A percentile compares a stretch with the other conserved stretches of the same genome.
Conservation (phyloP, 2,797 vertebrate species). For the Siniperca obscura region DNA sequence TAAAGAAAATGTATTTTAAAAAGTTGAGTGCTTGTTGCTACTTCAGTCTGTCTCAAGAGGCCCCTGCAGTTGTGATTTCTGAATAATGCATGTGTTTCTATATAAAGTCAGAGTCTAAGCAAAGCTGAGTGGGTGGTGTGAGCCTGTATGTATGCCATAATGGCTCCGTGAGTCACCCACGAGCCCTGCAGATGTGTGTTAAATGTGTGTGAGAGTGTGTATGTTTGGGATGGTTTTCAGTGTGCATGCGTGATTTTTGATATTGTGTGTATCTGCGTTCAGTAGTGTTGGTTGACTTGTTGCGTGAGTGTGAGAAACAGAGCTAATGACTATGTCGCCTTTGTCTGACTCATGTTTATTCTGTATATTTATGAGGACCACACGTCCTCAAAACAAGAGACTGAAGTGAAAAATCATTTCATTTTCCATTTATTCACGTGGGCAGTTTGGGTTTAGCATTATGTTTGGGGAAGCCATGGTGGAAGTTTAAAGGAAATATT, state of each 20-base stretch:
- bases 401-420: background rate
- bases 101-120: background rate
- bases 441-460: background rate
- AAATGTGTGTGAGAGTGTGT: background rate
- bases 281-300: background rate
- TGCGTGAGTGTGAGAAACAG: background rate
- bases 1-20: background rate
- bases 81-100: background rate
- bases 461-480: background rate
- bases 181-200: constrained; percentile 28
- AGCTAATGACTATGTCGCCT: background rate
- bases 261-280: background rate
- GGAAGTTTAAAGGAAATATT: background rate
- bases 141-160: background rate
- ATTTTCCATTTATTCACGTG: background rate
- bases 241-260: background rate
- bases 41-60: background rate
- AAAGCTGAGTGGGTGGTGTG: constrained; percentile 38
- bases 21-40: background rate
- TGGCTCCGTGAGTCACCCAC: constrained; percentile 47
- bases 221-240: background rate
- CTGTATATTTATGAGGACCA: background rate
- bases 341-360: background rate
- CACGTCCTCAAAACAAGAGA: background rate
- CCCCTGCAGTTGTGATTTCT: background rate